Conservation (phyloP, 2,888 invertebrate genomes). For the Cremastinae sp. region DNA sequence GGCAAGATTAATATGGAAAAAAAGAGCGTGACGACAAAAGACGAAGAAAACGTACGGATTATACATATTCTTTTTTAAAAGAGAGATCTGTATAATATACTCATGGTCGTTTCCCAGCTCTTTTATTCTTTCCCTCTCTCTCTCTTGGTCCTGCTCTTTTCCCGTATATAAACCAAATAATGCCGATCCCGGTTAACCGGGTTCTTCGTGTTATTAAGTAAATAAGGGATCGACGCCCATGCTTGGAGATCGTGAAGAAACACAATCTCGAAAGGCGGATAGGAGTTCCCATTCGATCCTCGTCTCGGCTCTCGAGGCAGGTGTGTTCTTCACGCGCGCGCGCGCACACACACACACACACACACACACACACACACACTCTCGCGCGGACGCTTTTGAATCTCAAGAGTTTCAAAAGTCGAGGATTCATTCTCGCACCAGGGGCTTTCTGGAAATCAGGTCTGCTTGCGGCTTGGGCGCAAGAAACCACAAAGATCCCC, state of each 20-base stretch:
- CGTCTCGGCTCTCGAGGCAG: constrained; percentile 34
- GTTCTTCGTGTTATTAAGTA: constrained; percentile 61
- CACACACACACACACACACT: not conserved
- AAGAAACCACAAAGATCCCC: constrained; percentile 54
- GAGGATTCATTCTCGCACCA: constrained; percentile 35
- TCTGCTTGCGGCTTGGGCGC: constrained; percentile 43
- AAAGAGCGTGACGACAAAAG: too few relatives aligned
- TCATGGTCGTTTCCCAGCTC: not conserved
- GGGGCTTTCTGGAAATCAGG: constrained; percentile 52
- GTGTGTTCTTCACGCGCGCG: constrained; percentile 1
- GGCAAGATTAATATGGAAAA: too few relatives aligned
- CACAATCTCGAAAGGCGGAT: constrained; percentile 3
- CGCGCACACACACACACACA: not conserved
- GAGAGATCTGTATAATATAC: too few relatives aligned
- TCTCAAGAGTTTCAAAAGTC: constrained; percentile 41
- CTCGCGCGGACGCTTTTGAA: constrained; percentile 24
- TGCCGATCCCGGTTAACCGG: constrained; percentile 45
- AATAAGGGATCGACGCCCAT: constrained; percentile 61
- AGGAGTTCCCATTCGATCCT: constrained; percentile 38
- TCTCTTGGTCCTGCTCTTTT: not conserved
- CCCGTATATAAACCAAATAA: constrained; percentile 33
- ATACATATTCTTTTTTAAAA: too few relatives aligned
- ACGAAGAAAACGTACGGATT: too few relatives aligned
- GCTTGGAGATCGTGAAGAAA: constrained; percentile 28
- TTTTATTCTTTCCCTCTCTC: constrained; percentile 11